These are phyloP conservation scores for Podabrus alpinus DNA, from an alignment of 2,888 invertebrate species.

Conservation along the genomic window DNA sequence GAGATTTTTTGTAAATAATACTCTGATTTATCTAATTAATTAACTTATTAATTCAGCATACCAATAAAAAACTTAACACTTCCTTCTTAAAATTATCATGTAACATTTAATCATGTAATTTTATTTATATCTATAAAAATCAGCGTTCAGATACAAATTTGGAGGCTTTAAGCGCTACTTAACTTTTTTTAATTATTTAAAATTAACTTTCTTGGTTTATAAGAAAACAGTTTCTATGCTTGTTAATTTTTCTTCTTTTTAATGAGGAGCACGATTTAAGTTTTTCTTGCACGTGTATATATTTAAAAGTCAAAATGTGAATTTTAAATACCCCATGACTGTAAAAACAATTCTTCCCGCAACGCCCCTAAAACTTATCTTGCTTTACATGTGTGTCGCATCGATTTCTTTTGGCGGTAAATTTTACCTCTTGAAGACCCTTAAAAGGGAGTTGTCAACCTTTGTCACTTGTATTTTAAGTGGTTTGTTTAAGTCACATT, in stretches of 20 bases:
- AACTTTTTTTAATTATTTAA: background rate
- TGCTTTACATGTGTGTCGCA: background rate
- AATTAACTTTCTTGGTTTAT: conserved; percentile 5
- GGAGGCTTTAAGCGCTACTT: background rate
- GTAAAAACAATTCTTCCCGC: background rate
- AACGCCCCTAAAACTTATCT: conserved; percentile 1
- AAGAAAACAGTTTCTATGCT: background rate
- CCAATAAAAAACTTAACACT: background rate
- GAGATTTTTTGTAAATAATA: background rate
- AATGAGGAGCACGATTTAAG: conserved; percentile 10
- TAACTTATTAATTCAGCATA: background rate
- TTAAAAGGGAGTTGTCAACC: background rate
- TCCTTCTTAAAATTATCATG: background rate
- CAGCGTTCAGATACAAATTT: background rate
- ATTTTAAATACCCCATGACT: background rate
- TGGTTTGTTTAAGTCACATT: background rate
- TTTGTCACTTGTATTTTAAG: background rate
- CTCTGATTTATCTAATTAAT: background rate
- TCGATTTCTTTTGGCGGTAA: background rate
- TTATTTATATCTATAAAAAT: background rate
- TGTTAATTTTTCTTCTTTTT: conserved; percentile 9
- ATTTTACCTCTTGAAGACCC: background rate
- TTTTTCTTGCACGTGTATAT: conserved; percentile 3
- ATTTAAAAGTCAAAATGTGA: background rate
- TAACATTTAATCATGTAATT: background rate